phyloP scores from a whole-genome alignment of 2,797 vertebrate genomes.

The Nannoperca obscura region DNA sequence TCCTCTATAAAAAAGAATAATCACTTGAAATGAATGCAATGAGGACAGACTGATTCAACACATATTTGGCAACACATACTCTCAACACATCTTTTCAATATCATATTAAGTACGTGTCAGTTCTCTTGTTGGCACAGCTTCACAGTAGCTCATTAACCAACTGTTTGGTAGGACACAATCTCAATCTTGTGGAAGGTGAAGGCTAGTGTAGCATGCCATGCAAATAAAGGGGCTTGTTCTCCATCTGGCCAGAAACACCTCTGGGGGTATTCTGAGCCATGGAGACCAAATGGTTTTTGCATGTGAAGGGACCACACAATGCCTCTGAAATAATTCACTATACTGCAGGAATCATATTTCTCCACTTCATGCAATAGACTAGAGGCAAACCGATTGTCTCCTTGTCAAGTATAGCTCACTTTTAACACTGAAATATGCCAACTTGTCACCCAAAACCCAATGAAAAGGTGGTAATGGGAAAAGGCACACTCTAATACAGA shows the following conservation, averaged over 20 bases:
- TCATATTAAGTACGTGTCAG: slow-evolving; percentile 71
- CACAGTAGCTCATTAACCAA: slow-evolving; percentile 80
- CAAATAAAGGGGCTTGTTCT: slow-evolving; percentile 77
- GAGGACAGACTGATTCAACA: slow-evolving; percentile 33
- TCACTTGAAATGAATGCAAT: slow-evolving; percentile 39
- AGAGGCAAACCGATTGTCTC: slow-evolving; percentile 26
- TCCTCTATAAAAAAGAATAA: slow-evolving; percentile 42
- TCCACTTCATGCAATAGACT: slow-evolving; percentile 27
- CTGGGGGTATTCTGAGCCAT: slow-evolving; percentile 68
- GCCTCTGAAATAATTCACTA: slow-evolving; percentile 56
- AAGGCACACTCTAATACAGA: slow-evolving; percentile 4
- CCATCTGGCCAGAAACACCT: slow-evolving; percentile 78
- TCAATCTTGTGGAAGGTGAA: slow-evolving; percentile 79
- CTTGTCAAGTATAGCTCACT: slow-evolving; percentile 24
- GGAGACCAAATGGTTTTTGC: slow-evolving; percentile 72
- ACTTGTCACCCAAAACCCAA: slow-evolving; percentile 1
- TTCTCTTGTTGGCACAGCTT: slow-evolving; percentile 73
- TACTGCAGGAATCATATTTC: slow-evolving; percentile 44
- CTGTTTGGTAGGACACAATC: slow-evolving; percentile 79
- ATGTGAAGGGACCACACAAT: slow-evolving; percentile 61
- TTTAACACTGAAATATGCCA: slow-evolving; percentile 40
- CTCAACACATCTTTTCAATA: slow-evolving; percentile 57
- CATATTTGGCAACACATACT: slow-evolving; percentile 51
- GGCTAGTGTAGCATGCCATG: slow-evolving; percentile 77
- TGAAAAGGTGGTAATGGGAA: slow-evolving; percentile 37